Conservation (phyloP, 2,888 invertebrate genomes). For the Steromphala cineraria region DNA sequence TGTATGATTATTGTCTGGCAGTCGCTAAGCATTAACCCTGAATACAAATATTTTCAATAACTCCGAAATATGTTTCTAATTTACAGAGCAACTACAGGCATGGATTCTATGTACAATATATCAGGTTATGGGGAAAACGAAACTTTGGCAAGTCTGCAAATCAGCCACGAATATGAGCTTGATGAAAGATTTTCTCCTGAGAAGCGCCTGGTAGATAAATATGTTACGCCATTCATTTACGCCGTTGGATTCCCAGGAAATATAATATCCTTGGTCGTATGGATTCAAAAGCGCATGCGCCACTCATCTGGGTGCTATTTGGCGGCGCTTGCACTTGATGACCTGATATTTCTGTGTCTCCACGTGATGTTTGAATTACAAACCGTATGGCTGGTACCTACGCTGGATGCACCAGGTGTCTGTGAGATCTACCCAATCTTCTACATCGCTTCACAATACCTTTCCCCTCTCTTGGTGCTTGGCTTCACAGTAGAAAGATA, state of each 20-base stretch:
- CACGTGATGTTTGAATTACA: slow-evolving; percentile 69
- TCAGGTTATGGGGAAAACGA: no score
- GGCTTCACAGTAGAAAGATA: slow-evolving; percentile 74
- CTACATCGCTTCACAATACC: slow-evolving; percentile 70
- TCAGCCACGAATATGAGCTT: not conserved
- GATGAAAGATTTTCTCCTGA: slow-evolving; percentile 12
- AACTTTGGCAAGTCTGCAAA: no score
- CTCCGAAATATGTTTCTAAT: no score
- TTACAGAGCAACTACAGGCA: no score
- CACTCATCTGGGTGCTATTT: slow-evolving; percentile 74
- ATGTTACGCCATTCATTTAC: slow-evolving; percentile 69
- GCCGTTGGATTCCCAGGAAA: slow-evolving; percentile 74
- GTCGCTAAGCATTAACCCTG: no score
- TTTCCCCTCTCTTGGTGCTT: slow-evolving; percentile 72
- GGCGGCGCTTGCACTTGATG: slow-evolving; percentile 71
- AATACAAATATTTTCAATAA: no score
- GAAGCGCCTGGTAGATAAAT: slow-evolving; percentile 55
- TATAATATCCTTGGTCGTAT: slow-evolving; percentile 71
- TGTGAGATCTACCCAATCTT: slow-evolving; percentile 72
- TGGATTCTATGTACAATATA: no score
- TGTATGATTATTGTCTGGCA: no score
- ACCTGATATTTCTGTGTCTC: slow-evolving; percentile 70
- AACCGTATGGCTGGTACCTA: slow-evolving; percentile 57
- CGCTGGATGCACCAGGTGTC: slow-evolving; percentile 62
- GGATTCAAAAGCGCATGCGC: slow-evolving; percentile 73